phyloP scores from a whole-genome alignment of 2,113 vertebrate genomes.

The Odobenus rosmarus region DNA sequence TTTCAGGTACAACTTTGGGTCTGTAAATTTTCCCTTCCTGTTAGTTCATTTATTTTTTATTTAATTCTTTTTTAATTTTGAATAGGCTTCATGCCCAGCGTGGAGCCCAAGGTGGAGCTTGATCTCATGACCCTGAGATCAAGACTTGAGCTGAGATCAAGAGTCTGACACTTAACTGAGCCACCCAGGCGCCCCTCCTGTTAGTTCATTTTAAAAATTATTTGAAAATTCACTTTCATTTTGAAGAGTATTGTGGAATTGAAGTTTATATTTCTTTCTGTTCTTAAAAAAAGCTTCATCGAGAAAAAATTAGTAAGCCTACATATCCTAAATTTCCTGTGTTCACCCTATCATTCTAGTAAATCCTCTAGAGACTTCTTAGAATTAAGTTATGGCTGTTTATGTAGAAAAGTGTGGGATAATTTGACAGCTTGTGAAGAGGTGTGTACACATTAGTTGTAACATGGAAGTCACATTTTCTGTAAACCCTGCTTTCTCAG shows the following conservation, averaged over 20 bases:
- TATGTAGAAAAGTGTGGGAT: neutral
- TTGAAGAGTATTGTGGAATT: slow-evolving; percentile 34
- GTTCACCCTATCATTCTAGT: neutral
- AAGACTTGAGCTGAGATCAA: neutral
- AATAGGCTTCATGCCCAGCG: neutral
- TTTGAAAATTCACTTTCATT: slow-evolving; percentile 65
- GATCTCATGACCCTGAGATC: neutral
- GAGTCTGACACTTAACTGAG: neutral
- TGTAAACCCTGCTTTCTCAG: neutral
- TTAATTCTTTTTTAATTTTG: neutral
- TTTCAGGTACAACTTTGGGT: neutral
- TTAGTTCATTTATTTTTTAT: slow-evolving; percentile 45
- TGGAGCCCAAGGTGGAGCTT: neutral
- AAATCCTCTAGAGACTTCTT: neutral
- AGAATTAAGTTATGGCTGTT: neutral
- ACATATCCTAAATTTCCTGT: neutral
- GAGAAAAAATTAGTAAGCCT: slow-evolving; percentile 36
- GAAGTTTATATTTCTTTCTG: slow-evolving; percentile 42
- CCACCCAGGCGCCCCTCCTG: neutral
- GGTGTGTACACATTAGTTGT: neutral
- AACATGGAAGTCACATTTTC: neutral
- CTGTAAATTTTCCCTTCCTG: neutral
- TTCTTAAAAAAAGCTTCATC: slow-evolving; percentile 43
- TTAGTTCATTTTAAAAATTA: slow-evolving; percentile 56
- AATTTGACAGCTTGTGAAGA: neutral